phyloP scores from a whole-genome alignment of 2,888 invertebrate genomes.

The Endotricha flammealis region DNA sequence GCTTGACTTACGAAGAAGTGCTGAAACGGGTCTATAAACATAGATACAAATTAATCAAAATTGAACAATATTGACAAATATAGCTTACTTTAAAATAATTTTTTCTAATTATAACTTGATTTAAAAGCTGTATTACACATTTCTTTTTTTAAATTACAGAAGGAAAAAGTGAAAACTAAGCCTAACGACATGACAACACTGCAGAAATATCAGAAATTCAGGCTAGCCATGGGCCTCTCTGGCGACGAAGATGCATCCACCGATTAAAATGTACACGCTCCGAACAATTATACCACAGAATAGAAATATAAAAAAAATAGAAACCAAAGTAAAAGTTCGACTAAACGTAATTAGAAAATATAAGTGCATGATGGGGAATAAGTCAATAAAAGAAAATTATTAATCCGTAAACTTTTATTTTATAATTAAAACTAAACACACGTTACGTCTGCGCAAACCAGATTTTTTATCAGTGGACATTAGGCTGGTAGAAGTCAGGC shows the following conservation, averaged over 20 bases:
- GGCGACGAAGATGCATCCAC: slow-evolving; percentile 65
- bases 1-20: no score
- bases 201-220: slow-evolving; percentile 61
- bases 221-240: slow-evolving; percentile 65
- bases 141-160: slow-evolving; percentile 41
- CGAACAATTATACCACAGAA: no score
- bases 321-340: slow-evolving; percentile 30
- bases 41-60: no score
- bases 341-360: slow-evolving; percentile 20
- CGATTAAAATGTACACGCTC: slow-evolving; percentile 38
- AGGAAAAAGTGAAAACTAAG: slow-evolving; percentile 59
- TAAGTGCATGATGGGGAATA: slow-evolving; percentile 24
- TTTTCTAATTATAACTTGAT: no score
- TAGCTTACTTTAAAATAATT: no score
- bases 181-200: slow-evolving; percentile 38
- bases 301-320: slow-evolving; percentile 26
- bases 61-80: no score
- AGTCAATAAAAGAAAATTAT: slow-evolving; percentile 31
- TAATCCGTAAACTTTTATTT: slow-evolving; percentile 14
- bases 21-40: no score
- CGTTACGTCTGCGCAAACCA: no score
- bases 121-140: not conserved
- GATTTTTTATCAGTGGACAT: no score
- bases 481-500: no score
- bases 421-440: not conserved